Conservation (phyloP, 2,113 vertebrate genomes). For the Nestor notabilis region DNA sequence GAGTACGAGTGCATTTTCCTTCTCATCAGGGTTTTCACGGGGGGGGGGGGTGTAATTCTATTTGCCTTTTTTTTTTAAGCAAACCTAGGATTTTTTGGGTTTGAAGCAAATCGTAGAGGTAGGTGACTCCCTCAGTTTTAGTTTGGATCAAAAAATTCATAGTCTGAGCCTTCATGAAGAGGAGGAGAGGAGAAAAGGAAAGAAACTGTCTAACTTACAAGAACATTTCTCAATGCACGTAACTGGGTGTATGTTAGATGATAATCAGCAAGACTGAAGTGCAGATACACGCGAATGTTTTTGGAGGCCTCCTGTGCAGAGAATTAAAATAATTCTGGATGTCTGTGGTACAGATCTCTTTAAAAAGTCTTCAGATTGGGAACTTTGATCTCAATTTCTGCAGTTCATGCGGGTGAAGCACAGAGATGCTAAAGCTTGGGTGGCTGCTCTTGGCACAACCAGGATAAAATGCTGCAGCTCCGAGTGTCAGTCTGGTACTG, state of each 20-base stretch:
- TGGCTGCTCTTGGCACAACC: neutral
- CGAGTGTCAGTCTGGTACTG: neutral
- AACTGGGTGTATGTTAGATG: neutral
- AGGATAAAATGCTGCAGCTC: neutral
- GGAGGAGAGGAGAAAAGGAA: neutral
- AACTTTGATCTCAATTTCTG: neutral
- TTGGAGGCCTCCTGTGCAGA: neutral
- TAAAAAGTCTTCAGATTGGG: neutral
- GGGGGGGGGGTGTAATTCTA: neutral
- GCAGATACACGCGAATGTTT: neutral
- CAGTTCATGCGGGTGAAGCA: neutral
- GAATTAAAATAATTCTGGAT: neutral
- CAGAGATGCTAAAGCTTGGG: neutral
- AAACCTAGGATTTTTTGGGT: neutral
- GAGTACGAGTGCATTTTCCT: neutral
- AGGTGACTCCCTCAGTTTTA: neutral
- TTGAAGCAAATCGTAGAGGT: neutral
- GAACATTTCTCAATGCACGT: neutral
- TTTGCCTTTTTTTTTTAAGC: neutral
- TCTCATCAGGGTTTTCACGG: neutral
- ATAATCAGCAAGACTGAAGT: neutral
- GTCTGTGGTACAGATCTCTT: neutral
- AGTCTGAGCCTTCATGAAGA: neutral
- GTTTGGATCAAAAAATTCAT: neutral
- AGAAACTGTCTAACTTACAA: neutral